Percentiles rank a stretch among this genome's conserved stretches.
phyloP scores from a whole-genome alignment of 2,113 vertebrate genomes.

The Tetrao urogallus region DNA sequence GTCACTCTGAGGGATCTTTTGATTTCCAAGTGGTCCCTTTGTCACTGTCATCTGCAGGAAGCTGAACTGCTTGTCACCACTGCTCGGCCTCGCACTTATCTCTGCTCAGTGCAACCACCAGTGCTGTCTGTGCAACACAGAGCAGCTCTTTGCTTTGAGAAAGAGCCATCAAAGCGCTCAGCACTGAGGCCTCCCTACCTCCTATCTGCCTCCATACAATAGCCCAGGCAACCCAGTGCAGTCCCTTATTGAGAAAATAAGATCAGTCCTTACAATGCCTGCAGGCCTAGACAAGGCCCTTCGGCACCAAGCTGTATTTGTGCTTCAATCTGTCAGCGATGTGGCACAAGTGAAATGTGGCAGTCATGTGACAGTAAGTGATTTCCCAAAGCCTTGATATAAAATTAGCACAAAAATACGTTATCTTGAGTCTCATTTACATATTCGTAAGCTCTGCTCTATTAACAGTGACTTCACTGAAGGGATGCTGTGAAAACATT shows the following conservation, averaged over 20 bases:
- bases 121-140: background rate
- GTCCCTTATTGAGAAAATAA: background rate
- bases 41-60: background rate
- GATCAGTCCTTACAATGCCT: background rate
- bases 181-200: background rate
- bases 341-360: background rate
- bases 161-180: background rate
- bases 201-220: background rate
- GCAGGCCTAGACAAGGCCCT: background rate
- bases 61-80: background rate
- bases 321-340: background rate
- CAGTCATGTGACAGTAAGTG: rapidly evolving
- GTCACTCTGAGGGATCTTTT: background rate
- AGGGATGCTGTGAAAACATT: background rate
- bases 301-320: background rate
- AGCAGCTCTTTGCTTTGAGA: background rate
- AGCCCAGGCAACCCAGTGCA: background rate
- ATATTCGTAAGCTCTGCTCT: background rate
- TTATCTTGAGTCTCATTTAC: background rate
- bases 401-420: background rate
- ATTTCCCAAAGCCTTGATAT: background rate
- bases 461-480: background rate
- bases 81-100: rapidly evolving
- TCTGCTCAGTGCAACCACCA: rapidly evolving
- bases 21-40: background rate